Base-by-base conservation (phyloP, 2,113 vertebrate species). In the Tychaedon coryphoeus region DNA sequence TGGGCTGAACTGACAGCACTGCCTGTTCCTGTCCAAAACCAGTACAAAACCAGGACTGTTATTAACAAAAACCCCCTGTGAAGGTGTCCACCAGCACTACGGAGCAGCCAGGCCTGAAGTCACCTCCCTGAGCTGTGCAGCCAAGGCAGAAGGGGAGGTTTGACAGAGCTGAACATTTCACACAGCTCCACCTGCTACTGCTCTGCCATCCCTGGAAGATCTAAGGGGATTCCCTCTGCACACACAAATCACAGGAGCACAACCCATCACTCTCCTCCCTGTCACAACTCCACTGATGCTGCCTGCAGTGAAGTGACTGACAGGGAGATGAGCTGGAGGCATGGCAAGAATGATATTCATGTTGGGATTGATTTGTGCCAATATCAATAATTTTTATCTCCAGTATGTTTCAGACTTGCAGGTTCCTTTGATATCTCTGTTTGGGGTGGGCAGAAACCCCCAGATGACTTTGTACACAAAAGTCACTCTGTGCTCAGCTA, bases 231-330 rank as follows among this genome's bases (percentile, higher is more conserved):
- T 92, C 57, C 56, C 66, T 67, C 1, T 38, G 51, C 83, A 33
- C 67, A 88, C 58, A 89, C 78, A 90, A 79, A 62, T 47, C 90
- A 69, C 75, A 72, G 53, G 29, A 64, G 67, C 83, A 69, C 76
- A 58, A 4, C 11, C 48, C 88, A 86, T 64, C 45, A 7, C 18
- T 80, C 87, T 69, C 15, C 43, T 61, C 66, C 15, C 74, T 85
- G 64, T 31, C 85, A 61, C 33, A 45, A 7, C 29, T n/a, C 31
- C 45, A 33, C 1, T 51, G 81, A 40, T 3, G 16, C 33, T 91
- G 73, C 61, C 75, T 43, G 65, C 92, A 62, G 38, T 1, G 25
- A 90, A 42, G 36, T 3, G 26, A 93, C 64, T 66, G 81, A 57
- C 56, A 87, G 78, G 66, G 62, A 93, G 6, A 51, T 0, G 12